Base-by-base conservation (phyloP, 2,888 invertebrate species). In the Uropetala carovei region DNA sequence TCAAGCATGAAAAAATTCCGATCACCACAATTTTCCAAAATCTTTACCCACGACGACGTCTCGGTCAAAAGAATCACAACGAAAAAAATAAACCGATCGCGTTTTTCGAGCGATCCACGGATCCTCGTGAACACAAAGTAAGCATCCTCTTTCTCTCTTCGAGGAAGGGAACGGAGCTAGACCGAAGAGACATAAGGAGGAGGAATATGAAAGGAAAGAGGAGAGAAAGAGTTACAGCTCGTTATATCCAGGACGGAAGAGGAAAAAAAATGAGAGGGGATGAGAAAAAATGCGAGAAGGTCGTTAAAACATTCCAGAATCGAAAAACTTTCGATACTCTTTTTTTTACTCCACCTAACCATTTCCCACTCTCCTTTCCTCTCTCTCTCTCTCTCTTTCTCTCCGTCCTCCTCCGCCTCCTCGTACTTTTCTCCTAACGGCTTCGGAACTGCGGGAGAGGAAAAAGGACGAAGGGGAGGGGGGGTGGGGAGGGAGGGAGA, bases 271-370 rank as follows among this genome's bases (percentile, higher is more conserved):
- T 10, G 64, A n/a, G n/a, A n/a, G n/a, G n/a, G n/a, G n/a, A n/a
- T 8, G 64, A 64, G 14, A 64, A 75, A 27, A 75, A 75, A 75
- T 27, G 11, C 75, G 11, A 43, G 75, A 22, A 75, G 22, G 75
- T 75, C 75, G 75, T 75, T 75, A 75, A 75, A 75, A 75, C 75
- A 75, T 75, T 75, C 75, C 22, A 75, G 27, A 27, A 75, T 27
- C 75, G 75, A 75, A 75, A 75, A 75, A 75, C 75, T 75, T 75
- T 75, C 75, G 75, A 75, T 75, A 75, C 27, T 75, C 75, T 22
- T 75, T 43, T 43, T 43, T 43, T 83, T 57, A 9, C 18, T 9
- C 14, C 30, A 27, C 43, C 81, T 43, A 22, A 13, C 82, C 27
- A n/a, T 0, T 4, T 0, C 30, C 27, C 82, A 4, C n/a, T 16